Percentiles rank a stretch among this genome's conserved stretches.
phyloP scores from a whole-genome alignment of 2,113 vertebrate species.

The Serilophus lunatus region DNA sequence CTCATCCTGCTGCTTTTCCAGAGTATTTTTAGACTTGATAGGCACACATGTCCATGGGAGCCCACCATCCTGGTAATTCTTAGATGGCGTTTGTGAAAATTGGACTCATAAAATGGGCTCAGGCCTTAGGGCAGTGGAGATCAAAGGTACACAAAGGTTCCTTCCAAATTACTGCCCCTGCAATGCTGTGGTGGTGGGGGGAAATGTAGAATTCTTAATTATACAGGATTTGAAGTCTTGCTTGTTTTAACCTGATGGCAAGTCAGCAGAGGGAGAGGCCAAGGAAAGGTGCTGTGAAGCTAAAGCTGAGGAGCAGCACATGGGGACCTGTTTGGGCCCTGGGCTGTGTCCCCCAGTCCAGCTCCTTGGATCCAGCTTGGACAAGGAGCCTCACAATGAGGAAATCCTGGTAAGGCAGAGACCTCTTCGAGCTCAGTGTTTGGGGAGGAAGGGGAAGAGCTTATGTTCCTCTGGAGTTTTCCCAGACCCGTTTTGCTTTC shows the following conservation, averaged over 20 bases:
- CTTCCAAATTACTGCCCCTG: not conserved
- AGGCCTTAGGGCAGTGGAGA: not conserved
- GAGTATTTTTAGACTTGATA: not conserved
- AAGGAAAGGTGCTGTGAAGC: not conserved
- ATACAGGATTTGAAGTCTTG: not conserved
- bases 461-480: not conserved
- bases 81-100: not conserved
- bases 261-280: not conserved
- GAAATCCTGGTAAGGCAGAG: not conserved
- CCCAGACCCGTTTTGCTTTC: not conserved
- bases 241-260: not conserved
- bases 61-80: not conserved
- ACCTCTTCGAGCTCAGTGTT: accelerated
- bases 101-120: accelerated
- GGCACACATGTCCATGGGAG: accelerated
- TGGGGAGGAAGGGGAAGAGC: too few relatives aligned
- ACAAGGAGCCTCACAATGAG: accelerated
- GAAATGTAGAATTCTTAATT: not conserved
- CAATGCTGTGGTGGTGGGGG: not conserved
- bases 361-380: not conserved
- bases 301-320: accelerated
- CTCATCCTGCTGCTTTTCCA: not conserved
- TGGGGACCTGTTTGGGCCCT: not conserved
- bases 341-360: not conserved
- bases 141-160: not conserved